Evolutionary conservation across 1,140 invertebrate genomes (phyloP).

Genomic region (Halotydeus destructor): DNA sequence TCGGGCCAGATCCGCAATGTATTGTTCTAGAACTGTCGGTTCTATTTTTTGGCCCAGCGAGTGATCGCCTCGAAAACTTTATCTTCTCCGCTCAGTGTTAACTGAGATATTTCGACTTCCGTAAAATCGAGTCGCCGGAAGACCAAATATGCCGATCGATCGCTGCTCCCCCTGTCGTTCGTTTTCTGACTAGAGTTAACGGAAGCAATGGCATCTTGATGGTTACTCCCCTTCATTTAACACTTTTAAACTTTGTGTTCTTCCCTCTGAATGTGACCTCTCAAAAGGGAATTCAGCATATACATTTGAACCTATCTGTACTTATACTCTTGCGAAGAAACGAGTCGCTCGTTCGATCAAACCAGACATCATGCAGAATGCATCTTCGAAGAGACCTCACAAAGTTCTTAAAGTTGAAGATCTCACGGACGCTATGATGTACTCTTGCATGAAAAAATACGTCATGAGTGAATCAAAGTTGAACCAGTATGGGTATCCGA

Average conservation of each 20-base stretch:
- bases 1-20: slow-evolving; percentile 44
- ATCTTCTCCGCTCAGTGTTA: slow-evolving; percentile 37
- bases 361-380: slow-evolving; percentile 28
- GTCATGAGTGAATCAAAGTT: slow-evolving; percentile 51
- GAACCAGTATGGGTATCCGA: slow-evolving; percentile 59
- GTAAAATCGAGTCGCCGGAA: too few relatives aligned
- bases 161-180: too few relatives aligned
- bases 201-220: too few relatives aligned
- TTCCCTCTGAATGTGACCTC: too few relatives aligned
- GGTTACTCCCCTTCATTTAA: too few relatives aligned
- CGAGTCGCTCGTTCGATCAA: slow-evolving; percentile 21
- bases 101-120: too few relatives aligned
- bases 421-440: slow-evolving; percentile 24
- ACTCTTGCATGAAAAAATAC: slow-evolving; percentile 32
- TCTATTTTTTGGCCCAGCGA: slow-evolving; percentile 56
- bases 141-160: too few relatives aligned
- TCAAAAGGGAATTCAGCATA: too few relatives aligned
- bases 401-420: slow-evolving; percentile 4
- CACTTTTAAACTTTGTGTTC: too few relatives aligned
- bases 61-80: slow-evolving; percentile 63
- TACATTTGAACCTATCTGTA: slow-evolving; percentile 2
- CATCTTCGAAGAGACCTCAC: slow-evolving; percentile 36
- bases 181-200: too few relatives aligned
- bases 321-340: slow-evolving; percentile 13
- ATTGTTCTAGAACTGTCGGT: slow-evolving; percentile 30